A percentile compares a stretch with the other conserved stretches of the same genome.
Evolutionary conservation across 2,113 vertebrate species (phyloP).

Genomic region (Aptenodytes forsteri): DNA sequence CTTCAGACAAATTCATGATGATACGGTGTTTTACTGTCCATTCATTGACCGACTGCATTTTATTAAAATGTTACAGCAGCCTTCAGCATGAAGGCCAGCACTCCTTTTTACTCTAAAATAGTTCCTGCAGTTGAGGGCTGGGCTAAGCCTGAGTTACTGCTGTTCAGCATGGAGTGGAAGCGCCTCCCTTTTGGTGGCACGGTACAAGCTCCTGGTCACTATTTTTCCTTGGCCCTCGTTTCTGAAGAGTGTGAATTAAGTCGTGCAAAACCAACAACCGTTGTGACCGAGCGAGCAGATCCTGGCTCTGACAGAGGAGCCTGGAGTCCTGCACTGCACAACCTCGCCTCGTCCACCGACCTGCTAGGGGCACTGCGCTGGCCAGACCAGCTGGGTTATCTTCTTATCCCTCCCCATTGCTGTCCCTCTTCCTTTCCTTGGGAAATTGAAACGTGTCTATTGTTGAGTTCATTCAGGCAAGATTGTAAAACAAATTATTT

Average conservation of each 20-base stretch:
- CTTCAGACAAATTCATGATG: not conserved
- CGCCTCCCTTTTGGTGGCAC: not conserved
- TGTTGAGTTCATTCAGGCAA: not conserved
- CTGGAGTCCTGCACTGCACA: not conserved
- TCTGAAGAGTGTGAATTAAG: not conserved
- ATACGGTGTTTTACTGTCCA: not conserved
- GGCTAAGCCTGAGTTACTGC: not conserved
- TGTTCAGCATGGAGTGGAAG: fast-evolving
- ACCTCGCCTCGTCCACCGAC: no score
- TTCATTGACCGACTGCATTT: not conserved
- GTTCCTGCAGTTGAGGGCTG: not conserved
- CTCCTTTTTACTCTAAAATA: not conserved
- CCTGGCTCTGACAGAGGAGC: not conserved
- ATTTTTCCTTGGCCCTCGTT: not conserved
- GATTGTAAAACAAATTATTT: not conserved
- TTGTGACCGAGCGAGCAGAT: not conserved
- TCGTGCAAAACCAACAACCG: fast-evolving
- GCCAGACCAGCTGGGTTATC: not conserved
- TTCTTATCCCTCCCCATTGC: not conserved
- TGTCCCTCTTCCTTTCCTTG: not conserved
- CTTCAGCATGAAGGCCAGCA: not conserved
- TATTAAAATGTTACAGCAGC: not conserved
- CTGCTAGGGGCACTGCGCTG: fast-evolving
- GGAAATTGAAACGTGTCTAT: not conserved
- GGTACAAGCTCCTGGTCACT: fast-evolving